These are phyloP conservation scores for Remorina albescens DNA, from an alignment of 2,797 vertebrate genomes.

Conservation along the genomic window DNA sequence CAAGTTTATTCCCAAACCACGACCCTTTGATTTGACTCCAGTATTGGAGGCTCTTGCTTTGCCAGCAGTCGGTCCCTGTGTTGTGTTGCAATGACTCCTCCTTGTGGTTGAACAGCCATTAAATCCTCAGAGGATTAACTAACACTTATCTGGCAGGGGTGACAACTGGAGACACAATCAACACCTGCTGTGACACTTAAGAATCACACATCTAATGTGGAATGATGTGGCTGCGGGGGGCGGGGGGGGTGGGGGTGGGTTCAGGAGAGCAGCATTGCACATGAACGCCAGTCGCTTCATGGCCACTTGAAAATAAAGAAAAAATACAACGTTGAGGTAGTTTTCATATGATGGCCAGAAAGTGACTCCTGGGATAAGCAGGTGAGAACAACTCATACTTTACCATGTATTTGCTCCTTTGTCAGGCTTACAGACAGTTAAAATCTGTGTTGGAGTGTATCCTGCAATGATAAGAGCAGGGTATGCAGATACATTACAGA, in stretches of 20 bases:
- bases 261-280: slow-evolving; percentile 18
- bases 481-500: slow-evolving; percentile 56
- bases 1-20: not conserved
- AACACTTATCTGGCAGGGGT: slow-evolving; percentile 27
- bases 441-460: slow-evolving; percentile 91
- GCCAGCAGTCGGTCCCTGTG: not conserved
- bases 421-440: slow-evolving; percentile 89
- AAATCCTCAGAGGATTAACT: slow-evolving; percentile 48
- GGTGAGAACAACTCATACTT: slow-evolving; percentile 76
- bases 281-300: slow-evolving; percentile 52
- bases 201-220: slow-evolving; percentile 45
- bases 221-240: slow-evolving; percentile 12
- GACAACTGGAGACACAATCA: slow-evolving; percentile 58
- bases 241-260: slow-evolving; percentile 23
- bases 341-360: slow-evolving; percentile 54
- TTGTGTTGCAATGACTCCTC: slow-evolving; percentile 25
- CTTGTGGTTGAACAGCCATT: slow-evolving; percentile 40
- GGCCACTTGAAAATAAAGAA: slow-evolving; percentile 55
- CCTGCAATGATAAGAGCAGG: slow-evolving; percentile 91
- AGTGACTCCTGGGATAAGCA: slow-evolving; percentile 46
- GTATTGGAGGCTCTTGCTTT: not conserved
- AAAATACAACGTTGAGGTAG: not conserved
- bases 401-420: slow-evolving; percentile 87
- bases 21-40: not conserved
- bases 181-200: slow-evolving; percentile 57